These are phyloP conservation scores for Trissolcus japonicus DNA, from an alignment of 2,888 invertebrate genomes.

Conservation along the genomic window DNA sequence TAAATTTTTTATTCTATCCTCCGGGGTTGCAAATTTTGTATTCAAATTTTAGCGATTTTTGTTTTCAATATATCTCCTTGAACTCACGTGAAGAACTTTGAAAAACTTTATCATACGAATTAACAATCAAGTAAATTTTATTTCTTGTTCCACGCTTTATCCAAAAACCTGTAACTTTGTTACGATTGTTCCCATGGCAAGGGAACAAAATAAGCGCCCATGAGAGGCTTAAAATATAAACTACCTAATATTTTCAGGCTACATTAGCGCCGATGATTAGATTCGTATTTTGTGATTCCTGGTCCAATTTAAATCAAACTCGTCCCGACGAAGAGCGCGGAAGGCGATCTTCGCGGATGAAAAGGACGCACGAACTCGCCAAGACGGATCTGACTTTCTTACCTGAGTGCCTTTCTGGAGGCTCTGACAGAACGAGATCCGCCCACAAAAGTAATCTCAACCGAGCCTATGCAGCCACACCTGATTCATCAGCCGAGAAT, in stretches of 20 bases:
- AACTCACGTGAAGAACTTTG: constrained; percentile 31
- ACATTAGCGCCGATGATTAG: constrained; percentile 44
- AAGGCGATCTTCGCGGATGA: constrained; percentile 1
- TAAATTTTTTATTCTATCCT: no score
- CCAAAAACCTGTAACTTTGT: constrained; percentile 33
- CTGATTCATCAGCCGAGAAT: constrained; percentile 75
- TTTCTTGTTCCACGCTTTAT: constrained; percentile 6
- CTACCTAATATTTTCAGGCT: constrained; percentile 26
- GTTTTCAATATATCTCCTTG: constrained; percentile 2
- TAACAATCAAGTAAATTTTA: no score
- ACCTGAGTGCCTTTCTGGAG: constrained; percentile 64
- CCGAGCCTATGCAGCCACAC: constrained; percentile 66
- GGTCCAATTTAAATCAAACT: constrained; percentile 60
- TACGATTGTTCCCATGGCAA: constrained; percentile 6
- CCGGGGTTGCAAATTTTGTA: constrained; percentile 12
- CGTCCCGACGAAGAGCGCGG: constrained; percentile 15
- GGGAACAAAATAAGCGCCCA: constrained; percentile 4
- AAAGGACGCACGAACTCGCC: constrained; percentile 19
- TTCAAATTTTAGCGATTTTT: constrained; percentile 13
- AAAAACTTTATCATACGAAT: constrained; percentile 16
- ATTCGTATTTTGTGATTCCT: constrained; percentile 49
- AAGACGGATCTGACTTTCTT: constrained; percentile 50
- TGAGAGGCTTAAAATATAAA: constrained; percentile 20
- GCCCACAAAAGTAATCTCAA: constrained; percentile 76
- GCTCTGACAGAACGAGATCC: constrained; percentile 75